Evolutionary conservation across 1,140 invertebrate species (phyloP), one percentile per base, ranked within the genome.

Genomic region (Cylas formicarius): DNA sequence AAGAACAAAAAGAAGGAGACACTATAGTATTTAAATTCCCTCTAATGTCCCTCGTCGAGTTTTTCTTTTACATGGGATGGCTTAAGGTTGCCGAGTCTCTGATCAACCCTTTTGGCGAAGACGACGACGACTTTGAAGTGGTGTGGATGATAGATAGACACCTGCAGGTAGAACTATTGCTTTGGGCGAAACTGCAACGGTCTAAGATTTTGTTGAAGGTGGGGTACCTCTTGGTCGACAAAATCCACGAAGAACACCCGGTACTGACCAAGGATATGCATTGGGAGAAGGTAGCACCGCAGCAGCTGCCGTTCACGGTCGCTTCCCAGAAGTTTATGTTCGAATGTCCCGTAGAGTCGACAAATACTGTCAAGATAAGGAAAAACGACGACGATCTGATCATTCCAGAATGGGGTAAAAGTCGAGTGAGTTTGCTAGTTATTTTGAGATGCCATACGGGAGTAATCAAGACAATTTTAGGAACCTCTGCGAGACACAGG

Each of bases 61-160:
- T 88, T 57, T 83, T 84, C 59, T 86, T 87, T 66, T 91, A 90
- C 59, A 86, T 90, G 80, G 88, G 88, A n/a, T 91, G 87, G 88
- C 66, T 91, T 24, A 91, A 90, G 72, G 85, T 89, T 11, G 85
- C 86, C 0, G 86, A 90, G 64, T 79, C 78, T 17, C 65, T 89
- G 16, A 84, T 90, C 19, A 89, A 89, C 66, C 86, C 86, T 0
- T 93, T 91, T 62, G 90, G 89, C 2, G 86, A 91, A 66, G 89
- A 93, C 58, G 89, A 93, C 55, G 89, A 92, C 53, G 73, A 75
- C 50, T 75, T 75, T 47, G 73, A 78, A 71, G 75, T 80, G 6
- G 89, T 89, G 55, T 90, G 87, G 86, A 77, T 90, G 58, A 80
- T 91, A 27, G 87, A 92, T 61, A 77, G 87, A 57, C 84, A 89